Conservation (phyloP, 2,888 invertebrate genomes). For the Sarcophaga carnaria region DNA sequence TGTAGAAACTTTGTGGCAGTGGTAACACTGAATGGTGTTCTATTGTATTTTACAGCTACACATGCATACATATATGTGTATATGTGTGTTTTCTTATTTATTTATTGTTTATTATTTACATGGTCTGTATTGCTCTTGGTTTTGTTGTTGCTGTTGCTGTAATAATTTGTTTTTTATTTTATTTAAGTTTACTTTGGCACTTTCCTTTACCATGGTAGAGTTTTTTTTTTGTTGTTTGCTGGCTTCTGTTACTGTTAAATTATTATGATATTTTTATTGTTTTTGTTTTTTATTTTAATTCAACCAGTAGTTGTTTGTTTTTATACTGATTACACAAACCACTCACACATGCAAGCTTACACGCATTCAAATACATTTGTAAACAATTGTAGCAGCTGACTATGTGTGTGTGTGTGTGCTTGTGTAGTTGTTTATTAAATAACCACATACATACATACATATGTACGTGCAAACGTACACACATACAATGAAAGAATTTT, state of each 20-base stretch:
- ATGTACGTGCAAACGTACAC: no score
- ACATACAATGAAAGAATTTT: not conserved
- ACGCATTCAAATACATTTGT: no score
- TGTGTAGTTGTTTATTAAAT: no score
- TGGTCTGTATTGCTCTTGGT: conserved; percentile 7
- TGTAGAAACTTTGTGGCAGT: no score
- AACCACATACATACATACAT: no score
- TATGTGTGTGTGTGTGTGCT: no score
- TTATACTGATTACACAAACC: conserved; percentile 25
- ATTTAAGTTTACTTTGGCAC: conserved; percentile 51
- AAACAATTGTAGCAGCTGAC: no score
- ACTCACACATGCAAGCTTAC: not conserved
- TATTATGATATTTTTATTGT: conserved; percentile 14
- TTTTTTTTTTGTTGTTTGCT: conserved; percentile 13
- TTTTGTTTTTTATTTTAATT: conserved; percentile 34
- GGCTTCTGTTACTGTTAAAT: conserved; percentile 33
- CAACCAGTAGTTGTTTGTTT: conserved; percentile 38
- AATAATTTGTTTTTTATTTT: conserved; percentile 21
- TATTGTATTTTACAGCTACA: no score
- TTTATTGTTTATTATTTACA: conserved; percentile 59
- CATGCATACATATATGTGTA: not conserved
- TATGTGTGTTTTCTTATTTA: conserved; percentile 41
- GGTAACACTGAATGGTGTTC: no score
- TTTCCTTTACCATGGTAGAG: conserved; percentile 34
- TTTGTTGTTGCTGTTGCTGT: not conserved